phyloP scores from a whole-genome alignment of 2,113 vertebrate genomes.

The Oophaga pumilio region DNA sequence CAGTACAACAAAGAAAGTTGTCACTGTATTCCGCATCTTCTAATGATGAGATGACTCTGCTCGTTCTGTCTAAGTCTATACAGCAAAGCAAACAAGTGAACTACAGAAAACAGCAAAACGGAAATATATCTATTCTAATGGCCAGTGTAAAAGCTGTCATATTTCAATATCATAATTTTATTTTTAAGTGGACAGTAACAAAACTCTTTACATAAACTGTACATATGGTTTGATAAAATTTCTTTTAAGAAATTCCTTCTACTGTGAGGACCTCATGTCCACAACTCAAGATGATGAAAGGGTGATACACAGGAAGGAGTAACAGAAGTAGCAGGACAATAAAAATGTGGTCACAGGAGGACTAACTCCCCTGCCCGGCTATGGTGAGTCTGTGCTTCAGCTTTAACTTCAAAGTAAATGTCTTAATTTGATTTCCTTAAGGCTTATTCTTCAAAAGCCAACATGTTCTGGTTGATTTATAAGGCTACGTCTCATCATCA shows the following conservation, averaged over 20 bases:
- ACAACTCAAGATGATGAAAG: neutral
- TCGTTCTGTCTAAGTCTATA: neutral
- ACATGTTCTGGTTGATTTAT: neutral
- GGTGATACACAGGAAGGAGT: neutral
- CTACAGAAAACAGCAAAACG: neutral
- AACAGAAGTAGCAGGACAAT: neutral
- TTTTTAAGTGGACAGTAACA: too few relatives aligned
- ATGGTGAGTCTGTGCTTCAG: neutral
- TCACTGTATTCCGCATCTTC: neutral
- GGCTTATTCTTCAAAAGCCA: slow-evolving; percentile 28
- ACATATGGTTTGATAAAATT: neutral
- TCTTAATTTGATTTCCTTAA: slow-evolving; percentile 30
- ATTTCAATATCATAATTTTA: too few relatives aligned
- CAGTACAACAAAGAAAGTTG: too few relatives aligned
- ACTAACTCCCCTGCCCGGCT: neutral
- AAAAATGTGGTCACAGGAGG: neutral
- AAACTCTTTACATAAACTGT: too few relatives aligned
- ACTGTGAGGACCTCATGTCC: neutral
- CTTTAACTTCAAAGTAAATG: slow-evolving; percentile 16
- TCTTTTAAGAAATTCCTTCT: neutral
- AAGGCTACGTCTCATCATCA: neutral
- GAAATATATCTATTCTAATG: too few relatives aligned
- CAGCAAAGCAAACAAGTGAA: neutral
- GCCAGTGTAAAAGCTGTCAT: too few relatives aligned
- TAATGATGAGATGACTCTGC: neutral